These are phyloP conservation scores for Zosterops borbonicus DNA, from an alignment of 2,113 vertebrate species.

Conservation along the genomic window DNA sequence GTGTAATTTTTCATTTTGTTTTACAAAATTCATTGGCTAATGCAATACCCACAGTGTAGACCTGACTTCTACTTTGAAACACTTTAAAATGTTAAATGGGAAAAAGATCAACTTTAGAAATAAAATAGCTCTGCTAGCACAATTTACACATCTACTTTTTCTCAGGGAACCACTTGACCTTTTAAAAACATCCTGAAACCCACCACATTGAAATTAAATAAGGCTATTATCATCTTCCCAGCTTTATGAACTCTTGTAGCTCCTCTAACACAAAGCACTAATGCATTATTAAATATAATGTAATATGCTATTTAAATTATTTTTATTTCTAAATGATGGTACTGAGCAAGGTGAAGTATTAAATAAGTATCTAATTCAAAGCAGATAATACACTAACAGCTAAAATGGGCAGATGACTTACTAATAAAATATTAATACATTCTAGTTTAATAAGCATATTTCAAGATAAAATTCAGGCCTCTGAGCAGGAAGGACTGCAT, in stretches of 20 bases:
- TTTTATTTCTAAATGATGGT: slow-evolving; percentile 6
- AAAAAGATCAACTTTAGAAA: slow-evolving; percentile 44
- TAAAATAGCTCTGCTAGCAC: slow-evolving; percentile 29
- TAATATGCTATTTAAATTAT: not conserved
- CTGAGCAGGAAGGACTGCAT: not conserved
- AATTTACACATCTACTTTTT: slow-evolving; percentile 50
- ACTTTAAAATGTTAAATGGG: slow-evolving; percentile 25
- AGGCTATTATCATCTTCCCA: slow-evolving; percentile 6
- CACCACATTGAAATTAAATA: slow-evolving; percentile 19
- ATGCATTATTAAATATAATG: slow-evolving; percentile 31
- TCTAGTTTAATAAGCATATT: not conserved
- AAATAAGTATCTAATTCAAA: not conserved
- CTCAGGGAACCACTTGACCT: slow-evolving; percentile 54
- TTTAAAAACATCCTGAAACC: slow-evolving; percentile 36
- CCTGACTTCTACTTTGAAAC: not conserved
- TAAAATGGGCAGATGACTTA: not conserved
- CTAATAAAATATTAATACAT: not conserved
- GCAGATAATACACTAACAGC: not conserved
- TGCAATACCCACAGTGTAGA: not conserved
- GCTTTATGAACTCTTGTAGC: not conserved
- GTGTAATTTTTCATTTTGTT: not conserved
- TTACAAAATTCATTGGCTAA: not conserved
- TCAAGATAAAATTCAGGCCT: not conserved
- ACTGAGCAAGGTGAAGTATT: slow-evolving; percentile 18
- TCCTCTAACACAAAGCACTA: not conserved